Conservation (phyloP, 1,140 invertebrate species). For the Bombus cullumanus region DNA sequence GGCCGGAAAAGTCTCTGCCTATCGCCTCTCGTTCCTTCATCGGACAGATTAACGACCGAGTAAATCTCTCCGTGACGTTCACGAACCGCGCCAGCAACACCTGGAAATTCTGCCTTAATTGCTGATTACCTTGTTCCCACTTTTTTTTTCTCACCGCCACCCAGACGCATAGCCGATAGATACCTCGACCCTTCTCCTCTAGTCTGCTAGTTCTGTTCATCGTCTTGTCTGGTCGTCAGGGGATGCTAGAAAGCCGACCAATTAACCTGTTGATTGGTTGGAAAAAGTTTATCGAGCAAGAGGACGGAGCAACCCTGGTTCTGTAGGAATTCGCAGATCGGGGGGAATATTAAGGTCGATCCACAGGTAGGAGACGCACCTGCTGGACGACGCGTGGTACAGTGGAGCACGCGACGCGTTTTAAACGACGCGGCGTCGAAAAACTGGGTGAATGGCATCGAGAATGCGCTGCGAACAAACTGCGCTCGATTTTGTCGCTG, state of each 20-base stretch:
- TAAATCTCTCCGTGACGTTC: no score
- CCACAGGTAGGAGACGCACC: conserved; percentile 44
- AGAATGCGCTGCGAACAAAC: background rate
- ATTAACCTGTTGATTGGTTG: background rate
- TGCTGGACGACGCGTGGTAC: conserved; percentile 47
- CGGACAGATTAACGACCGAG: conserved; percentile 26
- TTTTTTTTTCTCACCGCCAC: no score
- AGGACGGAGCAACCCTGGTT: background rate
- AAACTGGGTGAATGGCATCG: background rate
- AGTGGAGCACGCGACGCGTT: conserved; percentile 45
- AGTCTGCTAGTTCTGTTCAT: no score
- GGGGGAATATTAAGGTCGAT: conserved; percentile 47
- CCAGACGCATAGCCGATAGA: no score
- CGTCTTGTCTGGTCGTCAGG: no score
- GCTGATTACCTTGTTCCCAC: no score
- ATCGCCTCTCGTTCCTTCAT: no score
- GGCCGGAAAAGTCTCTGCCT: background rate
- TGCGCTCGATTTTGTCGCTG: background rate
- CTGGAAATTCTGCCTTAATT: no score
- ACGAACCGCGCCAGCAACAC: no score
- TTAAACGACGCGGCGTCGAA: conserved; percentile 3
- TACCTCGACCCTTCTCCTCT: no score
- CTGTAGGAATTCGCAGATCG: background rate
- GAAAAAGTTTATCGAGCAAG: background rate
- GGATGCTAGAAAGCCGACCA: background rate